Evolutionary conservation across 2,113 vertebrate genomes (phyloP), one percentile per base, ranked within the genome.

Genomic region (Odontesthes bonariensis): DNA sequence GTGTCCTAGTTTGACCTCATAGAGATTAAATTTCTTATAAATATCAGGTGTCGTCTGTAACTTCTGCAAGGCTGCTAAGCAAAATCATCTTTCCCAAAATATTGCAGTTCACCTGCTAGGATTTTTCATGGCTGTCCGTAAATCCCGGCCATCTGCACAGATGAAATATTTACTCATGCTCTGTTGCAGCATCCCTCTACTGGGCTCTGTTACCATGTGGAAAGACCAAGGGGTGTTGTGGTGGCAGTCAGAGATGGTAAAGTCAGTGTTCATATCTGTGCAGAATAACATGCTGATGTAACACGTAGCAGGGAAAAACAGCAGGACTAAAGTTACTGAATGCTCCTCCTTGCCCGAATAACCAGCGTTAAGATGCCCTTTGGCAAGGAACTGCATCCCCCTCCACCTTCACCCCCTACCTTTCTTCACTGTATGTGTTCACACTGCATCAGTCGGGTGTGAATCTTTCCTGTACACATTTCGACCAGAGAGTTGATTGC

Each of bases 151-250:
- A 90, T 89, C 84, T 86, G 83, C 73, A 84, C 73, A 60, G 61
- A 72, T 92, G 51, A 88, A 90, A 89, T 89, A 89, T 88, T 92
- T 72, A 89, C 75, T 78, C 79, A 71, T 81, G 72, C 69, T 84
- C 68, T 49, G 77, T 65, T 69, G 83, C 65, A 72, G 74, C 16
- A 69, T 67, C 42, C 31, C 57, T 86, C 83, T 90, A 77, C 52
- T 68, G 75, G 78, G 77, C 58, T 84, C 69, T 53, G 58, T 73
- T 69, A 78, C 71, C 19, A 78, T 60, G 75, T 56, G 57, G 46
- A 81, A 70, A 77, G 74, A 83, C 64, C 76, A 67, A 38, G 64
- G 22, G 65, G 72, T 72, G 33, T 49, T 54, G 58, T 49, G 66
- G 76, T 70, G 73, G 53, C 51, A 64, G 68, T 81, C 73, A 62